Evolutionary conservation across 92 coral and sea anemone species (phyloP).

Genomic region (Zoanthus sociatus): DNA sequence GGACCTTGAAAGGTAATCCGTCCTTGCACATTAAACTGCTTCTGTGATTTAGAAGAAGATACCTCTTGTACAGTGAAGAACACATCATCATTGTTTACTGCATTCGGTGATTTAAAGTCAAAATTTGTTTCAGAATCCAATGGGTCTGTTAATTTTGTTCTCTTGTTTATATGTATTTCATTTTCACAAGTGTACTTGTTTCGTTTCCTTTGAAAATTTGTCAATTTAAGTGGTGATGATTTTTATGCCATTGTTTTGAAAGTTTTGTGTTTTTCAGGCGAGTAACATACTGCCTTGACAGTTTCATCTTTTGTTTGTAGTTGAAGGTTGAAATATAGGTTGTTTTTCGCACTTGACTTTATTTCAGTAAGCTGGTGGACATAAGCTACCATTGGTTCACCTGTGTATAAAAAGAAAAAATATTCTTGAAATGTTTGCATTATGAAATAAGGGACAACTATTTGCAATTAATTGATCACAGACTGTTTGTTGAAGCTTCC

Average conservation of each 20-base stretch:
- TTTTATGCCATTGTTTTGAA: conserved; percentile 61
- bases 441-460: conserved; percentile 2
- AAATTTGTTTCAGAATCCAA: conserved; percentile 44
- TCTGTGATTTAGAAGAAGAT: neutral
- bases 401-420: neutral
- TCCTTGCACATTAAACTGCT: conserved; percentile 14
- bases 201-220: conserved; percentile 64
- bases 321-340: conserved; percentile 64
- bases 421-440: neutral
- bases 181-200: conserved; percentile 52
- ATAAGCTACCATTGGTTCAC: conserved; percentile 62
- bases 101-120: conserved; percentile 35
- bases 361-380: conserved; percentile 65
- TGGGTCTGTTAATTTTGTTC: conserved; percentile 53
- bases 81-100: neutral
- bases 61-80: neutral
- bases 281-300: conserved; percentile 67
- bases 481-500: neutral
- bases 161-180: conserved; percentile 69
- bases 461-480: neutral
- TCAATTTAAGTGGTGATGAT: conserved; percentile 64
- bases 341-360: conserved; percentile 68
- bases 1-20: conserved; percentile 57
- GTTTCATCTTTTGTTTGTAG: conserved; percentile 54
- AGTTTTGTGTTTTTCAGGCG: conserved; percentile 71